Evolutionary conservation across 2,888 invertebrate species (phyloP), one percentile per base, ranked within the genome.

Genomic region (Macrophya alboannulata): DNA sequence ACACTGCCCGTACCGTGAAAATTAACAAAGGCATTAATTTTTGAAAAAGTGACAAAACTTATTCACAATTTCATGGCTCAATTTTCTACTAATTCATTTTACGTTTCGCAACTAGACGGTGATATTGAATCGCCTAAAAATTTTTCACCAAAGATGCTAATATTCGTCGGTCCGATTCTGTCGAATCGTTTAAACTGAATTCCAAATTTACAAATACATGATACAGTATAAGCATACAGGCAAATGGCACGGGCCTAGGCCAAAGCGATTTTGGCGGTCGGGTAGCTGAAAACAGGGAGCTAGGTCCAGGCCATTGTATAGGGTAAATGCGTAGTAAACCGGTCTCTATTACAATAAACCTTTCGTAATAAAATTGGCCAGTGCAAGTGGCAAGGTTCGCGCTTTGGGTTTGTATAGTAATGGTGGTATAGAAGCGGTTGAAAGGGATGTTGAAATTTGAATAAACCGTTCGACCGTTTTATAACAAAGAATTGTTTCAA

Each of bases 311-410:
- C 43, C 51, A 48, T 81, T 81, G 62, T 59, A 62, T 17, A 62
- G 40, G 81, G 62, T 43, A 43, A 81, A 81, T 81, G 81, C 62
- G 81, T 62, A 81, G 81, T 81, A 81, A 62, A 81, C 81, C 40
- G 81, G 40, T 81, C 43, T 59, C 81, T 25, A 62, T 81, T 81
- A 81, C 81, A 81, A 81, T 81, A 81, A 81, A 81, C 59, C 81
- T 81, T 81, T 81, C 40, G 81, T 25, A 81, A 81, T 81, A 81
- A 81, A 81, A 51, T 59, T 31, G 51, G 43, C 48, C 77, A 21
- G 25, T 77, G 55, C 77, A 55, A 55, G 77, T 51, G 51, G 51
- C 55, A 77, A 48, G 31, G 31, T 48, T 55, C 25, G 77, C 51
- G 37, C 37, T 77, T 77, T 48, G 77, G 5, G 25, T 48, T 48